Base-by-base conservation (phyloP, 2,888 invertebrate genomes). In the Zygaena filipendulae region DNA sequence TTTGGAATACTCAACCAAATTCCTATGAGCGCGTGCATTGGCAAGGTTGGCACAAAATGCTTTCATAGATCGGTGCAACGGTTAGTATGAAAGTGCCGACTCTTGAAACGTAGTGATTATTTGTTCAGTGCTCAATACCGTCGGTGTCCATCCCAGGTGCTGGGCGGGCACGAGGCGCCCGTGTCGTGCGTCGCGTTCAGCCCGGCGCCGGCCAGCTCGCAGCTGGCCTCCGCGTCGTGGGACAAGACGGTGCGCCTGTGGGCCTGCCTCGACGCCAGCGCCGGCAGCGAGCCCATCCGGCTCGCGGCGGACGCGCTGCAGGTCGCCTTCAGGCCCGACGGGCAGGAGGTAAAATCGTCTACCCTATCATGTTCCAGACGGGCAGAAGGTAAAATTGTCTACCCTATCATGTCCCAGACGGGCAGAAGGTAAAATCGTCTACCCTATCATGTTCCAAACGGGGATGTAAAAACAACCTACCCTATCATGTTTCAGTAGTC, bases 101-200 rank as follows among this genome's bases (percentile, higher is more conserved):
- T n/a, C n/a, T n/a, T n/a, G n/a, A n/a, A n/a, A n/a, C n/a, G n/a
- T n/a, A n/a, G n/a, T n/a, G n/a, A n/a, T n/a, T n/a, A n/a, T n/a
- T n/a, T n/a, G n/a, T n/a, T n/a, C n/a, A n/a, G n/a, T n/a, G n/a
- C n/a, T n/a, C n/a, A n/a, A n/a, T n/a, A n/a, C n/a, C n/a, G n/a
- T n/a, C n/a, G n/a, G n/a, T n/a, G n/a, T n/a, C n/a, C n/a, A n/a
- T n/a, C n/a, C n/a, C 49, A 87, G 87, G 86, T 93, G 23, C 69
- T 98, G 37, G 86, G 89, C 23, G 98, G 98, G 0, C 99, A 99
- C 56, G 92, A 93, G 63, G 97, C 93, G 2, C 97, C 97, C 1
- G 90, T 99, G 2, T 86, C 89, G 0, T 83, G 88, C 33, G 56
- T 99, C 2, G 82, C 87, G 1, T 97, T 99, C 68, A 89, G 85